Conservation (phyloP, 2,888 invertebrate species). For the Drosophila atripex region DNA sequence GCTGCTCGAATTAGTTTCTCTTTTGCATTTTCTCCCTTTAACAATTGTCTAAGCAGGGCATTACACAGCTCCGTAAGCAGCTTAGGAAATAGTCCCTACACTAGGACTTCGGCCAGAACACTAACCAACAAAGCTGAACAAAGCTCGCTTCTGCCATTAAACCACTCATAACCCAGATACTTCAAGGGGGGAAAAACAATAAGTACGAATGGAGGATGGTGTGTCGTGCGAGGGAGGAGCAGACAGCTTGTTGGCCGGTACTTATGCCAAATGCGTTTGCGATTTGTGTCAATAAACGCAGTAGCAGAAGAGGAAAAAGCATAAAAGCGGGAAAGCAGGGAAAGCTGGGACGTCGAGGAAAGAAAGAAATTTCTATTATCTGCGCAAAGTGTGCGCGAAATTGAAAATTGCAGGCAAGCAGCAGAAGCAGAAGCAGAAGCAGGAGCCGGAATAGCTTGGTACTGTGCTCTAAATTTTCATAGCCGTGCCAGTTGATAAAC, state of each 20-base stretch:
- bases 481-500: conserved; percentile 74
- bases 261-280: conserved; percentile 78
- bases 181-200: conserved; percentile 37
- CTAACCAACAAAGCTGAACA: conserved; percentile 44
- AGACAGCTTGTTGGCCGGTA: conserved; percentile 56
- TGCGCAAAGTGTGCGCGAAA: conserved; percentile 80
- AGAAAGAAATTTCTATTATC: conserved; percentile 79
- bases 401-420: conserved; percentile 69
- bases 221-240: neutral
- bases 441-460: neutral
- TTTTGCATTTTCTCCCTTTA: neutral
- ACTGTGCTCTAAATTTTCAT: conserved; percentile 67
- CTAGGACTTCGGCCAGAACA: conserved; percentile 29
- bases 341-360: conserved; percentile 18
- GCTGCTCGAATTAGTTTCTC: neutral
- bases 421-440: conserved; percentile 12
- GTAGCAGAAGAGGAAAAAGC: conserved; percentile 21
- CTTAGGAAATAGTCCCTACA: conserved; percentile 43
- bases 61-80: conserved; percentile 39
- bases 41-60: conserved; percentile 33
- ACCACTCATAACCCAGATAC: conserved; percentile 75
- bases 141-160: conserved; percentile 57
- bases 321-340: neutral
- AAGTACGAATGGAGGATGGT: conserved; percentile 29
- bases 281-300: conserved; percentile 78